phyloP scores from a whole-genome alignment of 92 coral and sea anemone genomes.

The Phenganax stokvisi region DNA sequence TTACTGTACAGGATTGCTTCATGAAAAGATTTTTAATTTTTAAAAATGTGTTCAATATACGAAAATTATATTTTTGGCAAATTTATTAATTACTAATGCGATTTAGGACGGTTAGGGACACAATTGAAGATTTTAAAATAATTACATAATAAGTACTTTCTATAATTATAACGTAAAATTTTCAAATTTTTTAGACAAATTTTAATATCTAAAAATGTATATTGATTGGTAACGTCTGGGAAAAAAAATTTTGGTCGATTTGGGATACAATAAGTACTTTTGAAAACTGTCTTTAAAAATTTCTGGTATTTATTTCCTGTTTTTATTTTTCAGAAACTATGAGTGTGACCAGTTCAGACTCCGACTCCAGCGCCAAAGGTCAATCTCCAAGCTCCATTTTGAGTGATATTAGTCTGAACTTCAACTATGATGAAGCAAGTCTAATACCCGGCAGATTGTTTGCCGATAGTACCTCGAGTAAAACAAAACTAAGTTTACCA shows the following conservation, averaged over 20 bases:
- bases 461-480: neutral
- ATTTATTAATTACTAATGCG: too few species aligned
- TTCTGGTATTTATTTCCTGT: neutral
- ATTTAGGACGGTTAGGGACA: too few species aligned
- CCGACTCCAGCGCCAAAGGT: conserved; percentile 18
- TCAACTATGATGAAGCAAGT: conserved; percentile 30
- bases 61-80: too few species aligned
- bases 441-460: conserved; percentile 14
- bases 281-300: neutral
- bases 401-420: conserved; percentile 34
- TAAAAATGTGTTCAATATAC: neutral
- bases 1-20: neutral
- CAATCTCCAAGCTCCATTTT: conserved; percentile 24
- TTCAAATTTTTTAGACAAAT: too few species aligned
- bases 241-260: neutral
- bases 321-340: conserved; percentile 8
- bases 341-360: conserved; percentile 33
- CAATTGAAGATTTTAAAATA: too few species aligned
- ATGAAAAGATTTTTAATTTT: neutral
- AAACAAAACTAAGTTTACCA: conserved; percentile 12
- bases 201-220: too few species aligned
- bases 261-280: neutral
- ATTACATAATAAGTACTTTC: too few species aligned
- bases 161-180: too few species aligned
- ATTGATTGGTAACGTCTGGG: too few species aligned